phyloP scores from a whole-genome alignment of 2,888 invertebrate genomes.

The Oscheius sp. region DNA sequence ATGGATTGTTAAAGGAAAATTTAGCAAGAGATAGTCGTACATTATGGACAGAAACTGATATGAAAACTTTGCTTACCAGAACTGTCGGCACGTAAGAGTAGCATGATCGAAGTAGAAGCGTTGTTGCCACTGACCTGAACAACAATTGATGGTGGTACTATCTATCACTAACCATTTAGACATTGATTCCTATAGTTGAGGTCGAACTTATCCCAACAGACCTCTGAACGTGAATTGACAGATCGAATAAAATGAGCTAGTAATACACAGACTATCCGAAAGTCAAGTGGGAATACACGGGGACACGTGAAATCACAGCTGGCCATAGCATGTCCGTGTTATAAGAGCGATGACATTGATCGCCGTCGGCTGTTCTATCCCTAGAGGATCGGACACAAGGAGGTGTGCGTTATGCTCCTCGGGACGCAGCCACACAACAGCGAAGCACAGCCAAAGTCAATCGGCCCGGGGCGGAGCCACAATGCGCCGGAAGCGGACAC shows the following conservation, averaged over 20 bases:
- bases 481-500: slow-evolving; percentile 27
- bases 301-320: slow-evolving; percentile 28
- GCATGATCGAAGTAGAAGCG: slow-evolving; percentile 68
- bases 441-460: slow-evolving; percentile 30
- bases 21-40: neutral
- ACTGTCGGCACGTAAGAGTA: slow-evolving; percentile 61
- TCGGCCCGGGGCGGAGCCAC: slow-evolving; percentile 29
- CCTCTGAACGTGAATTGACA: slow-evolving; percentile 57
- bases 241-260: slow-evolving; percentile 12
- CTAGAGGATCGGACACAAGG: slow-evolving; percentile 24
- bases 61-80: slow-evolving; percentile 62
- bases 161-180: slow-evolving; percentile 52
- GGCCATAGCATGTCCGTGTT: slow-evolving; percentile 29
- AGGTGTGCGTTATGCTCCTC: slow-evolving; percentile 20
- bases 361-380: slow-evolving; percentile 24
- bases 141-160: neutral
- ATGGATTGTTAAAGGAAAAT: neutral
- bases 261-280: slow-evolving; percentile 28
- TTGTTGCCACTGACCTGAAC: slow-evolving; percentile 66
- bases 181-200: slow-evolving; percentile 66
- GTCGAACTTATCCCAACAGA: slow-evolving; percentile 70
- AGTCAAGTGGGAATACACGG: slow-evolving; percentile 32
- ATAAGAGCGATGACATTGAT: slow-evolving; percentile 32
- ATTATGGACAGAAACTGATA: slow-evolving; percentile 48
- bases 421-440: slow-evolving; percentile 26